Conservation (phyloP, 1,140 invertebrate species). For the Battus philenor region DNA sequence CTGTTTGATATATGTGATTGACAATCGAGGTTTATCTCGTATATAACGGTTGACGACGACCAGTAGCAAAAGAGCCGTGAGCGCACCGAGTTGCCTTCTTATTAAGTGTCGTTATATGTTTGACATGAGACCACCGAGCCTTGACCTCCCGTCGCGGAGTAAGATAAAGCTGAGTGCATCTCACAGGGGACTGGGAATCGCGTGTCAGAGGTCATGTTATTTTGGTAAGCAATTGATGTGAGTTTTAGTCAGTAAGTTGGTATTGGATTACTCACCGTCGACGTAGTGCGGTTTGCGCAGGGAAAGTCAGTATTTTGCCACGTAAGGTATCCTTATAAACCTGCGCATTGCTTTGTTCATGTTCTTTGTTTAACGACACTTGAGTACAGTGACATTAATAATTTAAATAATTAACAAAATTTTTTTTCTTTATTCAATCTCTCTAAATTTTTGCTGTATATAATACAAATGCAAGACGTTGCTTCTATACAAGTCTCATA, state of each 20-base stretch:
- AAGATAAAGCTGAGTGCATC: slow-evolving; percentile 21
- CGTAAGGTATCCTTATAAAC: slow-evolving; percentile 12
- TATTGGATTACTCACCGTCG: slow-evolving; percentile 28
- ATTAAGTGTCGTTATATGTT: background rate
- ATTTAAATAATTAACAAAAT: no score
- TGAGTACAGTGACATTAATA: no score
- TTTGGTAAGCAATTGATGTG: slow-evolving; percentile 17
- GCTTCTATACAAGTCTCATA: no score
- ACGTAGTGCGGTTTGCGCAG: slow-evolving; percentile 22
- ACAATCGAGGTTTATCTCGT: slow-evolving; percentile 26
- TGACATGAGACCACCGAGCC: background rate
- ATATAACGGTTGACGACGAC: slow-evolving; percentile 6
- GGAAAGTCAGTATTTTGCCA: slow-evolving; percentile 13
- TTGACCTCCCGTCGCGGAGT: slow-evolving; percentile 20
- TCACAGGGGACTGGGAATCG: slow-evolving; percentile 15
- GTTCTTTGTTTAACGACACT: background rate
- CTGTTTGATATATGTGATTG: slow-evolving; percentile 22
- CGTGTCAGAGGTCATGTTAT: slow-evolving; percentile 24
- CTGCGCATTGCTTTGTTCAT: no score
- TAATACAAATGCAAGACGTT: no score
- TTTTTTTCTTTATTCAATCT: no score
- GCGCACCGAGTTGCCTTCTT: background rate
- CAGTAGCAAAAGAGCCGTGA: slow-evolving; percentile 13
- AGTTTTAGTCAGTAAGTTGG: slow-evolving; percentile 22
- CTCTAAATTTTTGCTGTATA: no score